These are phyloP conservation scores for Donacobius atricapilla DNA, from an alignment of 2,113 vertebrate genomes.

Conservation along the genomic window DNA sequence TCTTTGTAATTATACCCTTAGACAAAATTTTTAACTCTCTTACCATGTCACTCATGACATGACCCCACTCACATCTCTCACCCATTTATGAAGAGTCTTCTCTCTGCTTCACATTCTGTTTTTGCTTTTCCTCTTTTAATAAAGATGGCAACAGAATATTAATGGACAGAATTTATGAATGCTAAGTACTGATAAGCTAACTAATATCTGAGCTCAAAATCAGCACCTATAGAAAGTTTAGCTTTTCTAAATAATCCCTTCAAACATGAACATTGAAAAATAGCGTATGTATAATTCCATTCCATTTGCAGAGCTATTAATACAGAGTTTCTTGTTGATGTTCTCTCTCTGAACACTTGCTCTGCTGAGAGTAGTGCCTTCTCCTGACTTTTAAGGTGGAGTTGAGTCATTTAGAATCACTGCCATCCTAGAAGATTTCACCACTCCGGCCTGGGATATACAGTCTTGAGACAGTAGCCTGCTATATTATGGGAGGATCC, in stretches of 20 bases:
- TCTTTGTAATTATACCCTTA: neutral
- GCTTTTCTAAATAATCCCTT: neutral
- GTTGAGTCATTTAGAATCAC: neutral
- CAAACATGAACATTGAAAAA: neutral
- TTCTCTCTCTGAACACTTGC: neutral
- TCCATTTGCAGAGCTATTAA: neutral
- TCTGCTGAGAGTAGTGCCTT: neutral
- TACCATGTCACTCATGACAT: neutral
- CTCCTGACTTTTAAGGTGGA: neutral
- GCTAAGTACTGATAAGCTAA: neutral
- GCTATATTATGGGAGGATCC: neutral
- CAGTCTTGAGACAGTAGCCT: accelerated
- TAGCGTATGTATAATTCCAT: neutral
- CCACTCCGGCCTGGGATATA: accelerated
- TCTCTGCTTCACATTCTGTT: neutral
- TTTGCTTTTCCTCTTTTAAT: neutral
- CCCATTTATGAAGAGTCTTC: neutral
- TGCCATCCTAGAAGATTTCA: neutral
- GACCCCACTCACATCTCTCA: neutral
- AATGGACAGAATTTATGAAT: neutral
- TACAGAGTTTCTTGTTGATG: neutral
- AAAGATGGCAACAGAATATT: neutral
- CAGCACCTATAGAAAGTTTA: neutral
- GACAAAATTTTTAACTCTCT: neutral
- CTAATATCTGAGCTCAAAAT: neutral